phyloP scores from a whole-genome alignment of 2,888 invertebrate genomes.

The Chelonus formosanus region DNA sequence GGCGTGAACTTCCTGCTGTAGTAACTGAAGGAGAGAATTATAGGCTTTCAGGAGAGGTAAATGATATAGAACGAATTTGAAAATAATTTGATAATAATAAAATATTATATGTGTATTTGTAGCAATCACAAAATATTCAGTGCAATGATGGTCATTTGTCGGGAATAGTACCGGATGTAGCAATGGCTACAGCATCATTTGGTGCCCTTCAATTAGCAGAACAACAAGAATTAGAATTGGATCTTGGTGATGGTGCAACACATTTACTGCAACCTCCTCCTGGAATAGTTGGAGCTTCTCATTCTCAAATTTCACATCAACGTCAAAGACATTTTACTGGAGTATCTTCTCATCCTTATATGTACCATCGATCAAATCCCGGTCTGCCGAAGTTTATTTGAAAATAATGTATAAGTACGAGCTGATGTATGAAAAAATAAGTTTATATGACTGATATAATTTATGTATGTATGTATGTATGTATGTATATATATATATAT shows the following conservation, averaged over 20 bases:
- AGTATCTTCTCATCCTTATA: conserved; percentile 57
- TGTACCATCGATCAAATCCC: conserved; percentile 59
- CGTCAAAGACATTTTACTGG: conserved; percentile 60
- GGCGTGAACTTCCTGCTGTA: conserved; percentile 73
- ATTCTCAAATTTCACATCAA: conserved; percentile 56
- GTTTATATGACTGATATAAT: too few species aligned
- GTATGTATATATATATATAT: too few species aligned
- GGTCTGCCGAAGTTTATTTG: conserved; percentile 62
- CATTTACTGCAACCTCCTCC: conserved; percentile 67
- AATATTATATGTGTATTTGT: neutral
- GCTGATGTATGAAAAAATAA: too few species aligned
- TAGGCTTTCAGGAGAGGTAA: conserved; percentile 62
- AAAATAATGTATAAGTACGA: conserved; percentile 26
- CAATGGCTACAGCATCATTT: conserved; percentile 85
- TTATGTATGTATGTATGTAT: neutral
- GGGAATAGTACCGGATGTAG: conserved; percentile 91
- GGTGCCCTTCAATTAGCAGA: conserved; percentile 74
- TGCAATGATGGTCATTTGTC: conserved; percentile 77
- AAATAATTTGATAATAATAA: conserved; percentile 4
- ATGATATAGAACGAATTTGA: conserved; percentile 14
- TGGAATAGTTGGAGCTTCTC: conserved; percentile 55
- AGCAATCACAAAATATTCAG: conserved; percentile 68
- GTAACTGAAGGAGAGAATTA: conserved; percentile 72
- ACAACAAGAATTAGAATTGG: conserved; percentile 77
- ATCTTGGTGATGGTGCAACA: conserved; percentile 85